Percentiles rank a stretch among this genome's conserved stretches.
phyloP scores from a whole-genome alignment of 2,113 vertebrate genomes.

The Scomber japonicus region DNA sequence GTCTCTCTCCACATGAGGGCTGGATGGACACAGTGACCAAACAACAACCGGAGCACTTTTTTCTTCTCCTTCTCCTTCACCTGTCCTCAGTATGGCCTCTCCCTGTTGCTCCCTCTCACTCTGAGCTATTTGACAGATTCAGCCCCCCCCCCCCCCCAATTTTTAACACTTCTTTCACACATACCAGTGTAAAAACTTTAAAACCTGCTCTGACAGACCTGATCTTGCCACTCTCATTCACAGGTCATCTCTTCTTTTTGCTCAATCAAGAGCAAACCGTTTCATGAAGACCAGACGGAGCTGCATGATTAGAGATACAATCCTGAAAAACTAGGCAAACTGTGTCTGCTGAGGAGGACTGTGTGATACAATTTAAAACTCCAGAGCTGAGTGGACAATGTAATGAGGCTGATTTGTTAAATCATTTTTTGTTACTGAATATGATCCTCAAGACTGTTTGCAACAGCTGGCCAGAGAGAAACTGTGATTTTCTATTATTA shows the following conservation, averaged over 20 bases:
- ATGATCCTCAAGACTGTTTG: neutral
- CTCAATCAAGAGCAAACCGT: neutral
- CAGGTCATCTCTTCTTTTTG: neutral
- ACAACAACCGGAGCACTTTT: slow-evolving; percentile 64
- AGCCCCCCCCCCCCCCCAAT: neutral
- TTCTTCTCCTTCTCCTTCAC: slow-evolving; percentile 25
- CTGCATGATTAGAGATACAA: neutral
- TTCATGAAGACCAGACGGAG: neutral
- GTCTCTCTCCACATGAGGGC: slow-evolving; percentile 78
- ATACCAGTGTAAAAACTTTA: neutral
- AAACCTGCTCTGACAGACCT: neutral
- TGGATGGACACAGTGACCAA: slow-evolving; percentile 77
- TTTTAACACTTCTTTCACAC: neutral
- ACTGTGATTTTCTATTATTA: neutral
- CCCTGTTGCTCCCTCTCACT: neutral
- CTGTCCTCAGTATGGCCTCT: neutral
- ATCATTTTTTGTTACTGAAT: neutral
- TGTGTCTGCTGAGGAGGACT: neutral
- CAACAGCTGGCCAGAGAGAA: neutral
- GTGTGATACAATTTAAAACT: neutral
- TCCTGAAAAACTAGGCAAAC: too few species aligned
- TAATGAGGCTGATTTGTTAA: too few species aligned
- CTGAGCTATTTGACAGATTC: neutral
- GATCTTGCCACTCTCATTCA: neutral
- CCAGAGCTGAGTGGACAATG: too few species aligned